These are phyloP conservation scores for Drosophila colorata DNA, from an alignment of 2,888 invertebrate species.

Conservation along the genomic window DNA sequence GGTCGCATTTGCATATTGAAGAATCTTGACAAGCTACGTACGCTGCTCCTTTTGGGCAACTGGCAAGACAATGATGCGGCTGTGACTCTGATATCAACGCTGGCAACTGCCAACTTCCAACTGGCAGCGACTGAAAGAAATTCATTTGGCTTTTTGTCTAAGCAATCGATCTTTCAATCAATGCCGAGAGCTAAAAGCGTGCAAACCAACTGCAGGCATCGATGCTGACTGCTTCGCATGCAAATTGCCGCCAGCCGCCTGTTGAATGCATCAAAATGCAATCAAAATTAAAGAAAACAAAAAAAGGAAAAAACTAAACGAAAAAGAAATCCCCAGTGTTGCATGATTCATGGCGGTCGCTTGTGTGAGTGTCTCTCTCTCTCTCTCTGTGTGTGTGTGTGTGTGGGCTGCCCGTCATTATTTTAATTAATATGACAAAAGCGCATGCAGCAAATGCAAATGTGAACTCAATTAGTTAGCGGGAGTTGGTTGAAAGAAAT, in stretches of 20 bases:
- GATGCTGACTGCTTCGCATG: slow-evolving; percentile 59
- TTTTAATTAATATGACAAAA: slow-evolving; percentile 74
- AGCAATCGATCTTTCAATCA: slow-evolving; percentile 81
- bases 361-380: slow-evolving; percentile 8
- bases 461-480: slow-evolving; percentile 63
- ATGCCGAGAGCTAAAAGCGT: slow-evolving; percentile 70
- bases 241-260: slow-evolving; percentile 56
- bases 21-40: slow-evolving; percentile 70
- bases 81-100: slow-evolving; percentile 55
- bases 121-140: slow-evolving; percentile 49
- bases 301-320: not conserved
- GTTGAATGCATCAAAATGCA: slow-evolving; percentile 81
- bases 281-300: slow-evolving; percentile 77
- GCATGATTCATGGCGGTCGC: slow-evolving; percentile 57
- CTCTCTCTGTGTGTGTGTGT: slow-evolving; percentile 22
- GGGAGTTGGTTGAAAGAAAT: slow-evolving; percentile 51
- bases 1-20: slow-evolving; percentile 74
- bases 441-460: slow-evolving; percentile 59
- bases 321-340: slow-evolving; percentile 23
- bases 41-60: slow-evolving; percentile 60
- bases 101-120: slow-evolving; percentile 37
- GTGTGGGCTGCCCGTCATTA: slow-evolving; percentile 57
- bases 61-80: slow-evolving; percentile 76
- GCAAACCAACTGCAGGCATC: slow-evolving; percentile 44
- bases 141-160: slow-evolving; percentile 76